Conservation (phyloP, 2,888 invertebrate species). For the Cecidostiba fungosa region DNA sequence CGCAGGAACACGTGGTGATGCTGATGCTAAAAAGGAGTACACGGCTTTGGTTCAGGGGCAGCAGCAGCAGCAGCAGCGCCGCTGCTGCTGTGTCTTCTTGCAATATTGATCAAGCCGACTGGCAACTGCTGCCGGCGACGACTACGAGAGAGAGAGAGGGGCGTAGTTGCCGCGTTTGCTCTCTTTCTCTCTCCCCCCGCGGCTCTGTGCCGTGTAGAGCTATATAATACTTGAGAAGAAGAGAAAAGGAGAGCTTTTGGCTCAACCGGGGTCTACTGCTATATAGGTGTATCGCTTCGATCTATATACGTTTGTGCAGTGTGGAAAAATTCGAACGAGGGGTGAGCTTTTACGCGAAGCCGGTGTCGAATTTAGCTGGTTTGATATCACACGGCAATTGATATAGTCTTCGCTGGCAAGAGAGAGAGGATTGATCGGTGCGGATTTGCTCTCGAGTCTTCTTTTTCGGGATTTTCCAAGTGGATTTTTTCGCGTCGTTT, state of each 20-base stretch:
- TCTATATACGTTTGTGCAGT: background rate
- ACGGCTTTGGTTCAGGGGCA: background rate
- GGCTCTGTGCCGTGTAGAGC: background rate
- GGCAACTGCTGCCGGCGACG: slow-evolving; percentile 61
- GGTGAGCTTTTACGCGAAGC: background rate
- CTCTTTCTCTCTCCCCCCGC: slow-evolving; percentile 3
- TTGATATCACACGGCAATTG: background rate
- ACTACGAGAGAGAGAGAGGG: slow-evolving; percentile 6
- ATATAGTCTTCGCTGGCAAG: background rate
- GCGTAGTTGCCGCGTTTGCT: background rate
- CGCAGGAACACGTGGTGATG: background rate
- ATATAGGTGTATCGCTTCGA: background rate
- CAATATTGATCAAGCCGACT: slow-evolving; percentile 73
- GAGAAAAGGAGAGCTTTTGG: background rate
- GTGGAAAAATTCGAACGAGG: background rate
- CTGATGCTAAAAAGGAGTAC: background rate
- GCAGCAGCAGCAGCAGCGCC: background rate
- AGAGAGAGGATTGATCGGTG: background rate
- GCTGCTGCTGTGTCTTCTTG: slow-evolving; percentile 58
- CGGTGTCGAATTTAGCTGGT: slow-evolving; percentile 7
- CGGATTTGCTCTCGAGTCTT: background rate
- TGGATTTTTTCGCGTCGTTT: background rate
- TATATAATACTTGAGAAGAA: background rate
- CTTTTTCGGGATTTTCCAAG: background rate
- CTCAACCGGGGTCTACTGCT: background rate